Percentiles rank a stretch among this genome's conserved stretches.
These are phyloP conservation scores for Drosophila teissieri DNA, from an alignment of 1,140 invertebrate species.

Conservation along the genomic window DNA sequence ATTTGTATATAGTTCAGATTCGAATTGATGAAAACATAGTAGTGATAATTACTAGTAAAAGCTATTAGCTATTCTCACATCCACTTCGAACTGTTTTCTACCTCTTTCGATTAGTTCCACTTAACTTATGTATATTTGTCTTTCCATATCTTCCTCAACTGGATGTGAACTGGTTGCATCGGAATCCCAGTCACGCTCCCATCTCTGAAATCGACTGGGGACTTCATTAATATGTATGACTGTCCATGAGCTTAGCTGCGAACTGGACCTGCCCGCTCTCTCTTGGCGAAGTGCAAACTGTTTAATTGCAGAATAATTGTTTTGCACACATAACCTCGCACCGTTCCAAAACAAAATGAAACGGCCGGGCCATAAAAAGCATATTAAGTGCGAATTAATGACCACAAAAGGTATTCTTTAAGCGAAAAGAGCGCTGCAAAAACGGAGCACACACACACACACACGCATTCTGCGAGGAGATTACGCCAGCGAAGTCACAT, in stretches of 20 bases:
- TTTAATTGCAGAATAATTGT: constrained; percentile 84
- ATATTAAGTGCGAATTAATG: constrained; percentile 84
- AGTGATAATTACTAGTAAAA: too few relatives aligned
- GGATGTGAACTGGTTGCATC: neutral
- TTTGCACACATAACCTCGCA: constrained; percentile 82
- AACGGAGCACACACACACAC: constrained; percentile 38
- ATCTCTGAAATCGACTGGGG: constrained; percentile 27
- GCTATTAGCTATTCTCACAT: too few relatives aligned
- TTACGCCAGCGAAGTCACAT: constrained; percentile 56
- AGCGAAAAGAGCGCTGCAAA: constrained; percentile 6
- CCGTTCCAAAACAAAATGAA: constrained; percentile 72
- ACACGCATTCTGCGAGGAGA: constrained; percentile 26
- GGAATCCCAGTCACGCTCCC: constrained; percentile 30
- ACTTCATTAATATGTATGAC: constrained; percentile 74
- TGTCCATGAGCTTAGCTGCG: constrained; percentile 45
- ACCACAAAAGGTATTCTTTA: constrained; percentile 74
- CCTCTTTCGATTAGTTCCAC: neutral
- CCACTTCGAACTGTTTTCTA: too few relatives aligned
- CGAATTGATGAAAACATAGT: too few relatives aligned
- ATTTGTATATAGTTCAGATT: too few relatives aligned
- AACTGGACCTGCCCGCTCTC: constrained; percentile 28
- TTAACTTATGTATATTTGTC: neutral
- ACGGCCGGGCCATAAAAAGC: constrained; percentile 74
- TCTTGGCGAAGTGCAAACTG: constrained; percentile 73
- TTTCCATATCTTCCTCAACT: neutral